Base-by-base conservation (phyloP, 2,888 invertebrate species). In the Melanostoma scalare region DNA sequence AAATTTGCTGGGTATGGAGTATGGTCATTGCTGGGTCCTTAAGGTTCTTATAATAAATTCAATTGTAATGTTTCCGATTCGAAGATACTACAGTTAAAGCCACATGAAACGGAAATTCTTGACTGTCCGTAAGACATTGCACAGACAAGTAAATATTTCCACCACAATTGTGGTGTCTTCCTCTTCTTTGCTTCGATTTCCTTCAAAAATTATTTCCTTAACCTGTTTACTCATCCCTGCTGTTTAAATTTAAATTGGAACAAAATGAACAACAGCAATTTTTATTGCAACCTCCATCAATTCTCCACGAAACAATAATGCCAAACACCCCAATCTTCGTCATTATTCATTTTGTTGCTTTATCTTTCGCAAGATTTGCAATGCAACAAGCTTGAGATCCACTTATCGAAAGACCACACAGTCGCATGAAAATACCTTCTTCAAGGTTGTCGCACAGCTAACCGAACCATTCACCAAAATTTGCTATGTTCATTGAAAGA, bases 251-350 rank as follows among this genome's bases (percentile, higher is more conserved):
- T 20, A 20, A 20, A 20, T 20, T 20, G 20, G 20, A 20, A 20
- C 20, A 20, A 20, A 20, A 20, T 20, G 20, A 20, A 20, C 20
- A 20, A 20, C 0, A 20, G 20, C 61, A 46, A 6, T 61, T 35
- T 42, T 2, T 5, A 46, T 33, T 36, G 10, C 10, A 40, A 65
- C 40, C 65, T 65, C 40, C 50, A 40, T 40, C 35, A 20, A 50
- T 65, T 65, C 31, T 65, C n/a, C 30, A 48, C 31, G 46, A 61
- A 33, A 40, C 31, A 65, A 65, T 65, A 52, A 65, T 65, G 52
- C 40, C 65, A 65, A 65, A 52, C 40, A 52, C 52, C 52, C 10
- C 40, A 10, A 33, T 65, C 65, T 40, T 50, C 4, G n/a, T n/a
- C 50, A 50, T 65, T 52, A 31, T 33, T 65, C 40, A 65, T 52